Base-by-base conservation (phyloP, 35 echinoderm and acorn worm genomes). In the Lytechinus pictus region DNA sequence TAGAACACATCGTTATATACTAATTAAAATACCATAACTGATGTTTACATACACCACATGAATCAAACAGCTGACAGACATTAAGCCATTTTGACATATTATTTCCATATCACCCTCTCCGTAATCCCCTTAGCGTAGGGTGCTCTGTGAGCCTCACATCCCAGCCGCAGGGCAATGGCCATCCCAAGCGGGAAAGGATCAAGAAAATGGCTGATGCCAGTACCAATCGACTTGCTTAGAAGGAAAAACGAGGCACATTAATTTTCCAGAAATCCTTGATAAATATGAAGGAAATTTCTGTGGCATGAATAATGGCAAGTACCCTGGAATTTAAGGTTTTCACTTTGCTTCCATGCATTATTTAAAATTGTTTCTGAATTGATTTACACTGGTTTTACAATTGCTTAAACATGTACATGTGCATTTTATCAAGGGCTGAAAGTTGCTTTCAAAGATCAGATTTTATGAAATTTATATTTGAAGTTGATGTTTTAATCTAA, bases 51-150 rank as follows among this genome's bases (percentile, higher is more conserved):
- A 10, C 88, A 90, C 88, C 9, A 44, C 88, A 90, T 54, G 88
- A 90, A 90, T 90, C 52, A 44, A 90, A 90, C 88, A 90, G 88
- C 52, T 90, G 88, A 90, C 88, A 90, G 88, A 90, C 88, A 90
- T 54, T 90, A 54, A 90, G 88, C 52, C 52, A 90, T 90, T 44
- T 52, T 90, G 88, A 90, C 88, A 90, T 44, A 90, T 90, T 54
- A 90, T 54, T 54, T 90, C 88, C 88, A 44, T 29, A 54, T 54
- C 88, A 10, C 88, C 27, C 10, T 44, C 13, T 10, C 29, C 29
- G 27, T 90, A 90, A 90, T 90, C 88, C 88, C 28, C 52, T 90
- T 90, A 90, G 52, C 29, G 66, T 24, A 79, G 5, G 66, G 16
- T 79, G 19, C 66, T n/a, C 66, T 16, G 66, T 24, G 14, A 79